These are phyloP conservation scores for Melanaphis sacchari DNA, from an alignment of 1,140 invertebrate species.

Conservation along the genomic window DNA sequence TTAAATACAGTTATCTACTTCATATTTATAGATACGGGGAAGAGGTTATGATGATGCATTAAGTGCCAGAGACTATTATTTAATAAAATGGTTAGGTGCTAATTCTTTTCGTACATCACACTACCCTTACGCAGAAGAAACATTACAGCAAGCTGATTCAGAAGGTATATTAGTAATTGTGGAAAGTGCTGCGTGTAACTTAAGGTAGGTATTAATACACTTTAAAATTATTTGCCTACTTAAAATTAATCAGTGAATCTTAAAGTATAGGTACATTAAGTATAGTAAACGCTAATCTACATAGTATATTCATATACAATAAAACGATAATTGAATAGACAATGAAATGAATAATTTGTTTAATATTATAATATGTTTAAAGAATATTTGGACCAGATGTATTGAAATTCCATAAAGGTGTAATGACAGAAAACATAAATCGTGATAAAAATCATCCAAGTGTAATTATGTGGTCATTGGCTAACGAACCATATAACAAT, in stretches of 20 bases:
- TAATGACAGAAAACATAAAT: conserved; percentile 83
- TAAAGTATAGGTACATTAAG: background rate
- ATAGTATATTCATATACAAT: background rate
- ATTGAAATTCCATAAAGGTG: conserved; percentile 80
- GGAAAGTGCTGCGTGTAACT: conserved; percentile 93
- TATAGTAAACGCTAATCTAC: too few relatives aligned
- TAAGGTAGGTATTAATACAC: conserved; percentile 74
- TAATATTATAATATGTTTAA: background rate
- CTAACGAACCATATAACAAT: conserved; percentile 87
- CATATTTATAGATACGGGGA: conserved; percentile 74
- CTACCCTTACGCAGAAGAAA: conserved; percentile 98
- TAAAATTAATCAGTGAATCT: background rate
- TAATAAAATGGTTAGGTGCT: conserved; percentile 93
- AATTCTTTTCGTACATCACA: conserved; percentile 97
- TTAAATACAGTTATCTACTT: background rate
- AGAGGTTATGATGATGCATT: conserved; percentile 89
- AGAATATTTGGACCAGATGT: conserved; percentile 68
- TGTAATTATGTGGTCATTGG: conserved; percentile 96
- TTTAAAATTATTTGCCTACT: background rate
- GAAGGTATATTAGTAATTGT: conserved; percentile 95
- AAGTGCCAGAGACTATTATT: conserved; percentile 90
- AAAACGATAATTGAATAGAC: background rate
- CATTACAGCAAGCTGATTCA: conserved; percentile 92
- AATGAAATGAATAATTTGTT: background rate
- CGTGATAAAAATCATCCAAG: conserved; percentile 94